Base-by-base conservation (phyloP, 2,113 vertebrate genomes). In the Halichoeres trimaculatus region DNA sequence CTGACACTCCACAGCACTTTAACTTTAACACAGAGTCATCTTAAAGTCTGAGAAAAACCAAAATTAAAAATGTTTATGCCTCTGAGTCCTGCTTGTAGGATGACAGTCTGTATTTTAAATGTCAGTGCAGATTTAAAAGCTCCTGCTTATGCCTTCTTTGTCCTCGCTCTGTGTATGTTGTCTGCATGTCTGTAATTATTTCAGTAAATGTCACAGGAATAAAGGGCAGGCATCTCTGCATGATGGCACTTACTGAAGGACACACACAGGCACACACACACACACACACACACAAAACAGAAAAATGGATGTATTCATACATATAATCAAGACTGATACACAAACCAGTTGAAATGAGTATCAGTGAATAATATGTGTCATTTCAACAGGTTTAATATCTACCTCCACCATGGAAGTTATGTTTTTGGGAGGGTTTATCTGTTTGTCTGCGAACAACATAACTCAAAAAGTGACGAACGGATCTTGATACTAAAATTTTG, bases 111-210 rank as follows among this genome's bases (percentile, higher is more conserved):
- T 50, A 19, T 55, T 75, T 62, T 20, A 81, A 81, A 78, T 68
- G 40, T 67, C 66, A 75, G n/a, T 38, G 47, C 55, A 67, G 45
- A 74, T 71, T 81, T 54, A 70, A 74, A 61, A 66, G 8, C 26
- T n/a, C 24, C 36, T 19, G 22, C 51, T 6, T 14, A 12, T 24
- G 19, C 47, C 14, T 22, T 51, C 20, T 43, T 13, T 65, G 34
- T 64, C 10, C 20, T 67, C 60, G 55, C 53, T 70, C 13, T 22
- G 12, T 56, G 9, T 30, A 9, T 61, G 23, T 36, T 23, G n/a
- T 45, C 20, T 67, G 50, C 64, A 19, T 10, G 26, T 40, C 30
- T 78, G 36, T 53, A 26, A 40, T 65, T 59, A 76, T 65, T 48
- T 41, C 41, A 52, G 61, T 60, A 72, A 72, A 76, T 76, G 62